phyloP scores from a whole-genome alignment of 2,888 invertebrate species.

The Coleophora flavipennella region DNA sequence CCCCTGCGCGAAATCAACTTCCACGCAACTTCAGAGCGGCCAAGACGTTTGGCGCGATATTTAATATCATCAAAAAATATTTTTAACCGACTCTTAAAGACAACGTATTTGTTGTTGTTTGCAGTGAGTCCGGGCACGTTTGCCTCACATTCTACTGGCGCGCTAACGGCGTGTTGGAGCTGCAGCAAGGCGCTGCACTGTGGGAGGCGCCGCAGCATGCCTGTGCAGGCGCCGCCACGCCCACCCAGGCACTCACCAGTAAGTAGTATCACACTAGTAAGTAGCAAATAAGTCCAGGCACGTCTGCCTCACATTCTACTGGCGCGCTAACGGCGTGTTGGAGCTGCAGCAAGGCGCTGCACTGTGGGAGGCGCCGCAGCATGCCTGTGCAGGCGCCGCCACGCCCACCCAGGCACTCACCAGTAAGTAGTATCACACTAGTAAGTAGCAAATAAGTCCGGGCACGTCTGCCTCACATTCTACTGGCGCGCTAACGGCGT shows the following conservation, averaged over 20 bases:
- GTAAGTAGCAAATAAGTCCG: constrained; percentile 87
- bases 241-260: constrained; percentile 79
- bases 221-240: constrained; percentile 66
- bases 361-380: constrained; percentile 73
- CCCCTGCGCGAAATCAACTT: too few species aligned
- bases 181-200: constrained; percentile 75
- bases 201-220: constrained; percentile 77
- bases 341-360: constrained; percentile 78
- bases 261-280: constrained; percentile 35
- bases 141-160: constrained; percentile 67
- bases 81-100: too few species aligned
- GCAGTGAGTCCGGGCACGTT: constrained; percentile 85
- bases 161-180: constrained; percentile 74
- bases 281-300: constrained; percentile 87
- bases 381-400: constrained; percentile 73
- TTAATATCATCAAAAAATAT: too few species aligned
- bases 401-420: constrained; percentile 76
- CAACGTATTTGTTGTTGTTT: too few species aligned
- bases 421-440: too few species aligned
- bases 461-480: constrained; percentile 75
- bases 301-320: constrained; percentile 63
- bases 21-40: too few species aligned
- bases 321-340: constrained; percentile 63
- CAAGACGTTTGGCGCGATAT: too few species aligned
- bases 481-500: not conserved